Evolutionary conservation across 2,888 invertebrate genomes (phyloP).

Genomic region (Coelogynopora nodosa): DNA sequence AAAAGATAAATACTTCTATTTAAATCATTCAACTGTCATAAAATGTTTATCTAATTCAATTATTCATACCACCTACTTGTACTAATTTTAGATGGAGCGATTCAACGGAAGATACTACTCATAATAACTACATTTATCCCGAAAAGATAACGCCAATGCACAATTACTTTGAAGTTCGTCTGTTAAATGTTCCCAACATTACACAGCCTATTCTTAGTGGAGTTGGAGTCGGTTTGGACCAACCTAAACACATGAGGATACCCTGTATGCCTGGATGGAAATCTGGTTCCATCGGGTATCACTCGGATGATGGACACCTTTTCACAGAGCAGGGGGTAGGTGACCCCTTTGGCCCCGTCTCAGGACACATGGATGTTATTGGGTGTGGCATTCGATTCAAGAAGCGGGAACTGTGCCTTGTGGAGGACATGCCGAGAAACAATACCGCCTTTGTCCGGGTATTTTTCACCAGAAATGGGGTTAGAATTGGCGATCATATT

Average conservation of each 20-base stretch:
- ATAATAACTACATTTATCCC: neutral
- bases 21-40: too few species aligned
- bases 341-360: neutral
- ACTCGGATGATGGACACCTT: neutral
- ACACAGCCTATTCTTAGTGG: neutral
- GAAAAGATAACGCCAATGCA: neutral
- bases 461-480: slow-evolving; percentile 25
- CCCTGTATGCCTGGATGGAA: neutral
- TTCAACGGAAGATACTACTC: too few species aligned
- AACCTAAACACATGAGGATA: neutral
- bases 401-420: too few species aligned
- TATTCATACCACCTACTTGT: too few species aligned
- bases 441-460: neutral
- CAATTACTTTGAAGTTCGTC: neutral
- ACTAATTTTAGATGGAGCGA: too few species aligned
- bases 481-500: neutral
- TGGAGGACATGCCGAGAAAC: neutral
- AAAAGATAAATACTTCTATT: too few species aligned
- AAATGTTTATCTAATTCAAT: too few species aligned
- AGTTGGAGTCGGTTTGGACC: neutral
- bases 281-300: neutral
- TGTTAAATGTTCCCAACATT: neutral
- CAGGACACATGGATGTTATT: neutral
- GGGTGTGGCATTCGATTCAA: neutral
- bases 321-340: neutral